These are phyloP conservation scores for Laterallus jamaicensis DNA, from an alignment of 2,113 vertebrate species.

Conservation along the genomic window DNA sequence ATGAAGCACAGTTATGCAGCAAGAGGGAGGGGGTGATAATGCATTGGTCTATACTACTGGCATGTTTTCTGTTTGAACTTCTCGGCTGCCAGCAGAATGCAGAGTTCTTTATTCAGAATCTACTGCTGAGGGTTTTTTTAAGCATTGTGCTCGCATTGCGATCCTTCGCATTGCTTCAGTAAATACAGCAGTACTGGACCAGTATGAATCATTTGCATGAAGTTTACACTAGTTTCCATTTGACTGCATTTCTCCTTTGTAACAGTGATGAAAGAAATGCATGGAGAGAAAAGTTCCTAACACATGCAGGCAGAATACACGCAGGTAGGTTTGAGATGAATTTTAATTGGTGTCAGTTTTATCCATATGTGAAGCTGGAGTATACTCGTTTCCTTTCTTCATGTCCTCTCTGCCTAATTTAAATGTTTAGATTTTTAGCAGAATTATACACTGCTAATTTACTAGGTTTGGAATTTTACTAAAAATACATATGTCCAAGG, in stretches of 20 bases:
- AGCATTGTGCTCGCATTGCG: slow-evolving; percentile 55
- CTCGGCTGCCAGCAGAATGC: slow-evolving; percentile 71
- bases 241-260: slow-evolving; percentile 50
- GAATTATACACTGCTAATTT: not conserved
- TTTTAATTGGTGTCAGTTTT: slow-evolving; percentile 62
- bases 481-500: not conserved
- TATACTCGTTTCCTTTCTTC: not conserved
- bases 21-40: slow-evolving; percentile 76
- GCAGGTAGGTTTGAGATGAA: not conserved
- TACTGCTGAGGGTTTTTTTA: slow-evolving; percentile 39
- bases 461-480: not conserved
- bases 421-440: not conserved
- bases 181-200: slow-evolving; percentile 49
- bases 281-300: slow-evolving; percentile 22
- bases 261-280: slow-evolving; percentile 40
- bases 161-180: slow-evolving; percentile 64
- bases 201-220: slow-evolving; percentile 55
- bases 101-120: slow-evolving; percentile 67
- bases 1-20: slow-evolving; percentile 73
- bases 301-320: not conserved
- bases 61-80: slow-evolving; percentile 78
- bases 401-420: not conserved
- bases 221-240: slow-evolving; percentile 50
- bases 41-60: slow-evolving; percentile 76
- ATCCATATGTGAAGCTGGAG: not conserved